Conservation (phyloP, 2,888 invertebrate species). For the Erebia aethiops region DNA sequence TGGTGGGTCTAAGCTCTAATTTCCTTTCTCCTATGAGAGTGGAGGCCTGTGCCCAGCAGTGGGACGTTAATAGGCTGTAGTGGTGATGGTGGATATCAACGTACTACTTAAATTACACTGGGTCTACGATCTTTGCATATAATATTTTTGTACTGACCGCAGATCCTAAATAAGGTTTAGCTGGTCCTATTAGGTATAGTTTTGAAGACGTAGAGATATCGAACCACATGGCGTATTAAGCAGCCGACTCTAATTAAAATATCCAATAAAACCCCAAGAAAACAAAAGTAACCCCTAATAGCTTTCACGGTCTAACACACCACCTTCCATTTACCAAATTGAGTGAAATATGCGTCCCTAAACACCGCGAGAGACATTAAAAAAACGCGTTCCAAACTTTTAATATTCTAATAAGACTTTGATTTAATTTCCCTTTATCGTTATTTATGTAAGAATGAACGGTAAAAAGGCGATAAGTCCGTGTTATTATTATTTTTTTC, state of each 20-base stretch:
- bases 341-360: constrained; percentile 79
- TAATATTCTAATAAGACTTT: constrained; percentile 82
- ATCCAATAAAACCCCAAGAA: constrained; percentile 47
- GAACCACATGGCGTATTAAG: neutral
- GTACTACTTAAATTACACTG: no score
- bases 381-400: constrained; percentile 78
- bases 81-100: no score
- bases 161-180: no score
- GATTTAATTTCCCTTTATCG: constrained; percentile 83
- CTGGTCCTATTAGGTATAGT: no score
- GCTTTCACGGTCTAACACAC: constrained; percentile 55
- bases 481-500: constrained; percentile 70
- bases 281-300: constrained; percentile 62
- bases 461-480: constrained; percentile 76
- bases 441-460: constrained; percentile 80
- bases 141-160: no score
- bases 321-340: constrained; percentile 78
- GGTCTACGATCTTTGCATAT: no score
- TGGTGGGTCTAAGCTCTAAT: no score
- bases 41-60: no score
- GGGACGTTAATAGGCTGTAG: no score
- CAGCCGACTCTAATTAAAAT: constrained; percentile 26
- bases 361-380: constrained; percentile 77
- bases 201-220: no score
- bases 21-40: no score